Evolutionary conservation across 2,113 vertebrate species (phyloP), one percentile per base, ranked within the genome.

Genomic region (Deroptyus accipitrinus): DNA sequence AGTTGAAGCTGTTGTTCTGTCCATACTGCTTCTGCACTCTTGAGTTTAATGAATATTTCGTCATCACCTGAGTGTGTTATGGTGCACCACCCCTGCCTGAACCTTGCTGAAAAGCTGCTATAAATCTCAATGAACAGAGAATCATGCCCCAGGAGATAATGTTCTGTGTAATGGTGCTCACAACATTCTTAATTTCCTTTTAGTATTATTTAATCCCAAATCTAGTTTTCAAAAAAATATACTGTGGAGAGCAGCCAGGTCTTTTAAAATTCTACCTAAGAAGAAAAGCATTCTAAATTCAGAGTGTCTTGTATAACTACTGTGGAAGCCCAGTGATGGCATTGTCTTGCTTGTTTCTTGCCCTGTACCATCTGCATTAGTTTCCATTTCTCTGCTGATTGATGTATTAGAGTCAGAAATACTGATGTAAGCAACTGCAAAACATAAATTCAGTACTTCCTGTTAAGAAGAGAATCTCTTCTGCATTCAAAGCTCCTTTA

Each of bases 121-220:
- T 0, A 1, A 61, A 24, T 66, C 46, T 44, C 41, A 35, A 0
- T 23, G 44, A 73, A 22, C 35, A 52, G n/a, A 51, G 37, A 28
- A 13, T 66, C 1, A 0, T 62, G 55, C 22, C 37, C 69, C 24
- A n/a, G 13, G 82, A 46, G 14, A n/a, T 3, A 4, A 1, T 22
- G 10, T 59, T 76, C 42, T 11, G 19, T 2, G 3, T 44, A 52
- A 64, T 0, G 9, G 3, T 83, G 20, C 22, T 94, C 44, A 11
- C 42, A 48, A 14, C 3, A 6, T 51, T 46, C 25, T 49, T 83
- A 4, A 1, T 77, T 77, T 62, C 14, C 22, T 85, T 90, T 68
- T 44, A 55, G 11, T 30, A 13, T 39, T 61, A 25, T 41, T 66
- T 80, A 3, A 35, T 66, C 3, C 6, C 79, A 83, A 90, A 73